Percentiles rank a stretch among this genome's conserved stretches.
These are phyloP conservation scores for Erethizon dorsatum DNA, from an alignment of 2,797 vertebrate species.

Conservation along the genomic window DNA sequence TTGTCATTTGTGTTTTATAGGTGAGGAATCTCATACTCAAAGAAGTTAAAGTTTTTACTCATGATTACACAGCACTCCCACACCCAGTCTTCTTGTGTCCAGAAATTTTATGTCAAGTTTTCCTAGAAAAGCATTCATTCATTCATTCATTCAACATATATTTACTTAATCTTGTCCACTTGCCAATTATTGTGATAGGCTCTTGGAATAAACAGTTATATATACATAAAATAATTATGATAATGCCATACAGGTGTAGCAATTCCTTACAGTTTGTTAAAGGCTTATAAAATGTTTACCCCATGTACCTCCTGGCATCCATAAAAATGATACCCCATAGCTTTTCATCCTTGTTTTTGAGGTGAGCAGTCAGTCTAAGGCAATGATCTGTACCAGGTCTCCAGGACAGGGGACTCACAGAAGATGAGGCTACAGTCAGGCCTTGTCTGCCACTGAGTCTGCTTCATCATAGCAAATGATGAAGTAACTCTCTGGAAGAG, in stretches of 20 bases:
- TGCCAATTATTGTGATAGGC: neutral
- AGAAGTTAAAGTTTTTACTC: neutral
- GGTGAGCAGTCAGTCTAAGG: neutral
- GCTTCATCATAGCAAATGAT: neutral
- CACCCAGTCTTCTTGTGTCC: neutral
- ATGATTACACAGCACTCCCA: neutral
- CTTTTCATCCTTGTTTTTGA: neutral
- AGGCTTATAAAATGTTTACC: neutral
- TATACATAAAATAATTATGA: neutral
- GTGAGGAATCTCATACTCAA: neutral
- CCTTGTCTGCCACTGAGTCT: neutral
- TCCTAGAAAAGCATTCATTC: neutral
- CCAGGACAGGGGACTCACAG: neutral
- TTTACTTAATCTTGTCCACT: neutral
- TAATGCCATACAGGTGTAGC: neutral
- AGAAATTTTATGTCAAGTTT: slow-evolving; percentile 1
- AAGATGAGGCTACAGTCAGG: neutral
- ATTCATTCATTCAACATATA: neutral
- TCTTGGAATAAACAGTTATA: neutral
- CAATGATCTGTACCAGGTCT: neutral
- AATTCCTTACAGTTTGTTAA: neutral
- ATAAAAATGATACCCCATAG: neutral
- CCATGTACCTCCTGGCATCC: neutral
- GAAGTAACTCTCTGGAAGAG: neutral
- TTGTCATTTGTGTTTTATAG: neutral